Evolutionary conservation across 1,140 invertebrate genomes (phyloP).

Genomic region (Drosophila pruinosa): DNA sequence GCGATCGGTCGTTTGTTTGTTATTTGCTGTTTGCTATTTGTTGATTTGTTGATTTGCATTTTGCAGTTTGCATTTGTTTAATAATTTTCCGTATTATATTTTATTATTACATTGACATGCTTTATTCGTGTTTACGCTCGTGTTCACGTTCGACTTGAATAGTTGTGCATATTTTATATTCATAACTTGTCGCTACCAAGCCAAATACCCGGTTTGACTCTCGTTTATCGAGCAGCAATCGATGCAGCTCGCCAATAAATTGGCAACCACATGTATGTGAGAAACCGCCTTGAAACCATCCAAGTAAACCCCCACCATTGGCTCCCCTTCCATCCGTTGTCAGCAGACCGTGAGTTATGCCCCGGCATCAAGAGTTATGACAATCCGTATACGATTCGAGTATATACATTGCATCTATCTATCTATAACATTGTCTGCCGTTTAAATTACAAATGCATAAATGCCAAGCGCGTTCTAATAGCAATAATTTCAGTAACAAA

Average conservation of each 20-base stretch:
- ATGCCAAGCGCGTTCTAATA: constrained; percentile 34
- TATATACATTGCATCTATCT: constrained; percentile 22
- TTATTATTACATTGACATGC: constrained; percentile 76
- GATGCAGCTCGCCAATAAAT: constrained; percentile 73
- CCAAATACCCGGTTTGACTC: constrained; percentile 12
- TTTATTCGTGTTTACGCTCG: constrained; percentile 63
- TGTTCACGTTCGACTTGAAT: constrained; percentile 40
- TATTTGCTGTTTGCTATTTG: not conserved
- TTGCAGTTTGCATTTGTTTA: constrained; percentile 72
- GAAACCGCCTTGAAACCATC: constrained; percentile 64
- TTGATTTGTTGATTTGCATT: constrained; percentile 20
- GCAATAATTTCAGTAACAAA: constrained; percentile 35
- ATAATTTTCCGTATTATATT: constrained; percentile 75
- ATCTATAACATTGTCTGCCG: constrained; percentile 13
- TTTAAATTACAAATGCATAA: constrained; percentile 36
- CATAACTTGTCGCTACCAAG: constrained; percentile 71
- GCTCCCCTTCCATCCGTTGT: not conserved
- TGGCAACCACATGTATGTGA: constrained; percentile 56
- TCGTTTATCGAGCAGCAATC: constrained; percentile 72
- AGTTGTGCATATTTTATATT: constrained; percentile 81
- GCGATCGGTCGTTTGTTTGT: constrained; percentile 17
- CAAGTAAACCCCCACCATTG: not conserved
- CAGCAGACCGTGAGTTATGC: constrained; percentile 46
- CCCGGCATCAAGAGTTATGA: constrained; percentile 69
- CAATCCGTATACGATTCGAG: constrained; percentile 46